Conservation (phyloP, 2,113 vertebrate species). For the Nicator chloris region DNA sequence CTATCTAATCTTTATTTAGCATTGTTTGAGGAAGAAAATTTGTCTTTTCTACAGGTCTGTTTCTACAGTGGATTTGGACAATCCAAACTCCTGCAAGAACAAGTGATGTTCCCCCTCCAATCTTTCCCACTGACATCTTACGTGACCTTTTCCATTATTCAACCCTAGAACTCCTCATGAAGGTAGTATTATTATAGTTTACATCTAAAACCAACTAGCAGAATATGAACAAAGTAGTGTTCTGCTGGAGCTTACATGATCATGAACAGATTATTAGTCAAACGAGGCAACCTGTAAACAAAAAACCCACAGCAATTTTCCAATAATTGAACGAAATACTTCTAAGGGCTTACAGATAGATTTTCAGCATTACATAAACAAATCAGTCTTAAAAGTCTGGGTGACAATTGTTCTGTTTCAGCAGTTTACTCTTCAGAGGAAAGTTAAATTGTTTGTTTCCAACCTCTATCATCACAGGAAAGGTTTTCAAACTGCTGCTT, state of each 20-base stretch:
- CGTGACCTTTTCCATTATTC: not conserved
- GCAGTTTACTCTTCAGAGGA: not conserved
- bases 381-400: not conserved
- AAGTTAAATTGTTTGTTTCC: not conserved
- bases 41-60: not conserved
- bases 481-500: not conserved
- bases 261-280: not conserved
- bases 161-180: not conserved
- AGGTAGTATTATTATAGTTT: not conserved
- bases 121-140: not conserved
- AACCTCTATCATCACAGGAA: not conserved
- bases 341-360: not conserved
- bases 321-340: not conserved
- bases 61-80: not conserved
- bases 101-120: not conserved
- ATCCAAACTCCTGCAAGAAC: not conserved
- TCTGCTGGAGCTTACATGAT: not conserved
- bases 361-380: not conserved
- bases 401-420: rapidly evolving
- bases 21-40: not conserved
- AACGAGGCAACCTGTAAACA: not conserved
- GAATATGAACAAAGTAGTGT: not conserved
- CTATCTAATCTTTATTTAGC: not conserved
- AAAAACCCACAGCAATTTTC: not conserved
- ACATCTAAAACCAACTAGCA: not conserved